These are phyloP conservation scores for Sinosuthora webbiana DNA, from an alignment of 2,113 vertebrate genomes.

Conservation along the genomic window DNA sequence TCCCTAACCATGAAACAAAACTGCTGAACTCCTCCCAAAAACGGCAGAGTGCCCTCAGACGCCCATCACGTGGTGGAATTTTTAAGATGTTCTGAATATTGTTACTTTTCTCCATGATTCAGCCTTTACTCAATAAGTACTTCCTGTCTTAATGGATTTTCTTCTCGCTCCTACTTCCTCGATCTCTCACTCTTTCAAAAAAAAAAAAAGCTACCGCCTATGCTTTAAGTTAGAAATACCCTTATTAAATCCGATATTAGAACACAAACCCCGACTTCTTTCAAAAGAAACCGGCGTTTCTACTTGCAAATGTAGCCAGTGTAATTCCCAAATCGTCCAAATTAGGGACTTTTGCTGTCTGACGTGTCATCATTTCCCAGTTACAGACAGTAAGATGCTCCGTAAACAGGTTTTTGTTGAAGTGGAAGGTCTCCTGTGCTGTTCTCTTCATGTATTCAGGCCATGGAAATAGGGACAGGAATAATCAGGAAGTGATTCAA, in stretches of 20 bases:
- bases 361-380: conserved; percentile 23
- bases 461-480: neutral
- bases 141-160: neutral
- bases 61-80: accelerated
- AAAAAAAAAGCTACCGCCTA: neutral
- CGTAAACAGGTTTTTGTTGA: neutral
- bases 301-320: neutral
- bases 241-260: neutral
- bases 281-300: neutral
- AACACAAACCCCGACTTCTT: neutral
- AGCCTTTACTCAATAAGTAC: neutral
- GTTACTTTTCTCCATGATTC: neutral
- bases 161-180: neutral
- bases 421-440: neutral
- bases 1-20: neutral
- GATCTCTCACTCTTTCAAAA: neutral
- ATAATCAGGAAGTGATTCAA: neutral
- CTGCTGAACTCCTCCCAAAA: neutral
- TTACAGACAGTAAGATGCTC: neutral
- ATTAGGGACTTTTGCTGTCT: neutral
- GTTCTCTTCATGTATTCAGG: neutral
- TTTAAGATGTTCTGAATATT: neutral
- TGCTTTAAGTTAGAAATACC: neutral
- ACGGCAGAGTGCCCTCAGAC: neutral
- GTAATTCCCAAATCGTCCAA: neutral